phyloP scores from a whole-genome alignment of 2,888 invertebrate genomes.

The Lochmaea capreae region DNA sequence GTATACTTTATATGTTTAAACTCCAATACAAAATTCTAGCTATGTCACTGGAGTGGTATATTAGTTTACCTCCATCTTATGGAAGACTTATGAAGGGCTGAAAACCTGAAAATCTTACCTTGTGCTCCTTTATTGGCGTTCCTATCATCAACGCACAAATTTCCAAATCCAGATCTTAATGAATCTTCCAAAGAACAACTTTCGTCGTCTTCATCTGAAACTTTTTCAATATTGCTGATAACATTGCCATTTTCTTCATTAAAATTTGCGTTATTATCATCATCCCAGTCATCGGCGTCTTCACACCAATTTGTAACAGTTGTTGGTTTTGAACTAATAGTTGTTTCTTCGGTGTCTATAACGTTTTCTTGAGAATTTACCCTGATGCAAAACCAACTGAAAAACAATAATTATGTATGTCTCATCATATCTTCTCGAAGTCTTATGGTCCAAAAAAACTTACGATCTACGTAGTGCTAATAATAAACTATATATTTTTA shows the following conservation, averaged over 20 bases:
- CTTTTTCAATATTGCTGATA: slow-evolving; percentile 64
- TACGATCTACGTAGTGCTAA: no score
- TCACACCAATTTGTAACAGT: slow-evolving; percentile 74
- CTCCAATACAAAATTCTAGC: no score
- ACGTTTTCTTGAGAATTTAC: slow-evolving; percentile 74
- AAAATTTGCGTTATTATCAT: slow-evolving; percentile 58
- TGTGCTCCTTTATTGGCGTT: slow-evolving; percentile 69
- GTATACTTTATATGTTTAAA: no score
- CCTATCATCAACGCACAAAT: slow-evolving; percentile 69
- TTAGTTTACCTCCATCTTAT: no score
- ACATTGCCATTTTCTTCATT: slow-evolving; percentile 82
- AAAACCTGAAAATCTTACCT: slow-evolving; percentile 51
- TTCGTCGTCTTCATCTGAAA: slow-evolving; percentile 64
- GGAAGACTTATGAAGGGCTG: no score
- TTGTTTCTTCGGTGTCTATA: slow-evolving; percentile 42
- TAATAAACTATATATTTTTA: no score
- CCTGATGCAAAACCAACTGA: slow-evolving; percentile 82
- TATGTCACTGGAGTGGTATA: no score
- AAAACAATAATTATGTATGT: slow-evolving; percentile 7
- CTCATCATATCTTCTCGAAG: no score
- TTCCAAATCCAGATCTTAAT: slow-evolving; percentile 69
- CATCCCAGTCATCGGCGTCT: slow-evolving; percentile 72
- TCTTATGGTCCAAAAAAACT: no score
- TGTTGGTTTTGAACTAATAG: slow-evolving; percentile 41
- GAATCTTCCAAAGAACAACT: slow-evolving; percentile 66